Conservation (phyloP, 2,888 invertebrate species). For the Nyleta sp. region DNA sequence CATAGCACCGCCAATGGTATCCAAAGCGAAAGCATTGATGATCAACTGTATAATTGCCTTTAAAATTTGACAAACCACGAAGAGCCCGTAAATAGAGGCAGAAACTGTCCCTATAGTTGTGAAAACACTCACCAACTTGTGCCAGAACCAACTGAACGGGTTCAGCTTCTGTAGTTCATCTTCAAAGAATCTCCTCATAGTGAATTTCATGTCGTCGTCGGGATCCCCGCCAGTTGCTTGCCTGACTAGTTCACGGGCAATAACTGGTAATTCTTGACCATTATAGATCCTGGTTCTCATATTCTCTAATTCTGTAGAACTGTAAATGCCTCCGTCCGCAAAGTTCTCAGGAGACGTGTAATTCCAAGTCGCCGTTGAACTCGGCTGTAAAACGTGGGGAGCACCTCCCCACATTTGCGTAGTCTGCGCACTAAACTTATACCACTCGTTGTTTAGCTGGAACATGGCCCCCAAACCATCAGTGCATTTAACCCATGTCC, state of each 20-base stretch:
- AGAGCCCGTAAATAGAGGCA: constrained; percentile 17
- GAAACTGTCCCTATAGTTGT: neutral
- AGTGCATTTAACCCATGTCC: constrained; percentile 16
- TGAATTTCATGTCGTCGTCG: too few relatives aligned
- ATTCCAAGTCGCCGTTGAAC: neutral
- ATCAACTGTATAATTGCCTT: constrained; percentile 25
- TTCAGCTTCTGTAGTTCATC: neutral
- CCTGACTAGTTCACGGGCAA: too few relatives aligned
- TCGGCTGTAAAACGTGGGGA: constrained; percentile 13
- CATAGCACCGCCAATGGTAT: constrained; percentile 9
- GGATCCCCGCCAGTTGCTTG: too few relatives aligned
- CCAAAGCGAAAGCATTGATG: constrained; percentile 21
- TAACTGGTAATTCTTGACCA: neutral
- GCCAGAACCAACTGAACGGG: neutral
- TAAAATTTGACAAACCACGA: constrained; percentile 20
- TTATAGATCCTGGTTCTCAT: constrained; percentile 1
- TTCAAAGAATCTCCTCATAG: too few relatives aligned
- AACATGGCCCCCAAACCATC: constrained; percentile 7
- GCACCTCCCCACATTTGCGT: neutral
- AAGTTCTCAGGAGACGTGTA: neutral
- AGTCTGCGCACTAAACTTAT: constrained; percentile 18
- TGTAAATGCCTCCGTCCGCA: constrained; percentile 12
- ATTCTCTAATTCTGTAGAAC: neutral
- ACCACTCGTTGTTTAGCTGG: constrained; percentile 17
- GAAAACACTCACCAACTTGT: constrained; percentile 2